Percentiles rank a stretch among this genome's conserved stretches.
phyloP scores from a whole-genome alignment of 2,113 vertebrate genomes.

The Chloropsis hardwickii region DNA sequence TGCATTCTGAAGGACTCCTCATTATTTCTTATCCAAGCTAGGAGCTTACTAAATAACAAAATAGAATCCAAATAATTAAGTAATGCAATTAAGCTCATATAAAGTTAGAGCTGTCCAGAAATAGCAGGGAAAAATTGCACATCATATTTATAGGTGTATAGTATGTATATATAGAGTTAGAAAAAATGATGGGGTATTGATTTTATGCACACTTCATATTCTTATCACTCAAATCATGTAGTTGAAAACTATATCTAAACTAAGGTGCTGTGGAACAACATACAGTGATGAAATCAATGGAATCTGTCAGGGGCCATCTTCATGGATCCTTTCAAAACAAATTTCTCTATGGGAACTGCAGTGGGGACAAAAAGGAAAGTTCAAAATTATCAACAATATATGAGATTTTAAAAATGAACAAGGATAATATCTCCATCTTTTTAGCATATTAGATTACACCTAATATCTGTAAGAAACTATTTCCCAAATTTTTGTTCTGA shows the following conservation, averaged over 20 bases:
- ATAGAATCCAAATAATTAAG: constrained; percentile 40
- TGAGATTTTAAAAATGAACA: neutral
- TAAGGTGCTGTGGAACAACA: neutral
- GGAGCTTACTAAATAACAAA: constrained; percentile 54
- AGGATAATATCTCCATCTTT: neutral
- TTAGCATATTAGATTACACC: neutral
- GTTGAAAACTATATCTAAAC: neutral
- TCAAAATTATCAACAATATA: neutral
- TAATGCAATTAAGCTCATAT: constrained; percentile 58
- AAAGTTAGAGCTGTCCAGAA: constrained; percentile 27
- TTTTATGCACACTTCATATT: constrained; percentile 33
- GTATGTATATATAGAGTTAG: neutral
- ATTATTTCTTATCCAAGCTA: constrained; percentile 60
- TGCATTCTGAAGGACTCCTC: constrained; percentile 58
- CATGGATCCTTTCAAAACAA: neutral
- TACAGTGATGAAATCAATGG: neutral
- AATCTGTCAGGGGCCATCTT: neutral
- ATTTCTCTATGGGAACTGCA: neutral
- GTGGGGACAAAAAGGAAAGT: neutral
- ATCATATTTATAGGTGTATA: neutral
- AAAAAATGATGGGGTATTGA: neutral
- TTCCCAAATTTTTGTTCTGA: neutral
- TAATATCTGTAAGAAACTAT: neutral
- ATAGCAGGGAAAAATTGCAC: constrained; percentile 34
- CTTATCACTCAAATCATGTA: neutral